These are phyloP conservation scores for Mesorhabditis belari DNA, from an alignment of 2,888 invertebrate genomes.

Conservation along the genomic window DNA sequence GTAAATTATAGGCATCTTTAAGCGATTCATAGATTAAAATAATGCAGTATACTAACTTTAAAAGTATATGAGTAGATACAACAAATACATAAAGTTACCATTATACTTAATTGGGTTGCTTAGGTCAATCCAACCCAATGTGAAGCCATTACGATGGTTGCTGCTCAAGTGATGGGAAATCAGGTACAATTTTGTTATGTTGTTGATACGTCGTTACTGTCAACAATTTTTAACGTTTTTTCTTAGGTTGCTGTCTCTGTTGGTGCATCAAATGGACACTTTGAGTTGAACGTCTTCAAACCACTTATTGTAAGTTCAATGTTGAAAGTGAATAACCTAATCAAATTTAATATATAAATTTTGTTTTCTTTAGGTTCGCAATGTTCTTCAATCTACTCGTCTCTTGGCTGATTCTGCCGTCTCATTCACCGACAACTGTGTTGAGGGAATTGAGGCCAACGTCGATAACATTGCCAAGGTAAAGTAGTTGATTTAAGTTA, in stretches of 20 bases:
- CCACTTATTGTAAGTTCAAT: slow-evolving; percentile 96
- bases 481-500: slow-evolving; percentile 45
- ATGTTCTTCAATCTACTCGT: slow-evolving; percentile 67
- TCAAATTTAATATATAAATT: too few relatives aligned
- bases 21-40: background rate
- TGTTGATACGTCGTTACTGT: too few relatives aligned
- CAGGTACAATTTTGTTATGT: slow-evolving; percentile 57
- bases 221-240: background rate
- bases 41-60: background rate
- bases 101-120: too few relatives aligned
- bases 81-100: slow-evolving; percentile 62
- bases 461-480: slow-evolving; percentile 68
- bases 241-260: slow-evolving; percentile 87
- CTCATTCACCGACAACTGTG: slow-evolving; percentile 81
- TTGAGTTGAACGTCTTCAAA: slow-evolving; percentile 96
- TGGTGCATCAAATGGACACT: slow-evolving; percentile 91
- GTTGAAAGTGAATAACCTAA: too few relatives aligned
- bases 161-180: slow-evolving; percentile 82
- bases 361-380: too few relatives aligned
- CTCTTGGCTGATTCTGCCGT: slow-evolving; percentile 75
- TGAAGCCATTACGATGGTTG: slow-evolving; percentile 94
- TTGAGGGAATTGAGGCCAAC: slow-evolving; percentile 60
- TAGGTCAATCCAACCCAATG: slow-evolving; percentile 99
- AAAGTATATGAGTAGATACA: slow-evolving; percentile 1
- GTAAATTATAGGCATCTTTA: slow-evolving; percentile 6